Evolutionary conservation across 2,113 vertebrate species (phyloP), one percentile per base, ranked within the genome.

Genomic region (Etheostoma cragini): DNA sequence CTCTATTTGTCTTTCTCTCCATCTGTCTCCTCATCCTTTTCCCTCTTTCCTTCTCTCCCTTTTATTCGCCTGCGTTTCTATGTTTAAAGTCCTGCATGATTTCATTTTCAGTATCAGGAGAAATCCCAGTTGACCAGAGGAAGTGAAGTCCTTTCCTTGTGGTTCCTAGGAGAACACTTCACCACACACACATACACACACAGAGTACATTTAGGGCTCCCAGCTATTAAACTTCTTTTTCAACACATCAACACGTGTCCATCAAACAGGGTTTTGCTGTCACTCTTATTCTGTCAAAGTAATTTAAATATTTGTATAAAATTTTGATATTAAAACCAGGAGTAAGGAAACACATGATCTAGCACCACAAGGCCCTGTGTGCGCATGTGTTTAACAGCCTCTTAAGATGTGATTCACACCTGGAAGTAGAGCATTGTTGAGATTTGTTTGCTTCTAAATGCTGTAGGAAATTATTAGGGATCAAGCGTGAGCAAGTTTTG

Each of bases 81-180:
- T 71, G 56, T 84, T 86, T 81, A 69, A 88, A 88, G 78, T 67
- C 83, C 85, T 63, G 85, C 92, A 95, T 94, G 92, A 92, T 93
- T 88, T 94, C 81, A 93, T 96, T 95, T 94, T 94, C 88, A 92
- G 75, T 69, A 66, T 89, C 81, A 87, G 58, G 87, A 93, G 85
- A 91, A 93, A 89, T 89, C 91, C 91, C 92, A 88, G 78, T 62
- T 74, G 82, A 77, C 86, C 91, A 88, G 60, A 95, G 94, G 95
- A 96, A 95, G 92, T 95, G 94, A 95, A 81, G 76, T 95, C 88
- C 95, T 91, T 93, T 93, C 93, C 93, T 88, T 22, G 62, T 77
- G 62, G 78, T 81, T 90, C 78, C 70, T 83, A 72, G 72, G 71
- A 81, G 73, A 83, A 64, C 15, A 21, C 71, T 71, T 45, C 21